phyloP scores from a whole-genome alignment of 2,113 vertebrate genomes.

The Alligator sinensis region DNA sequence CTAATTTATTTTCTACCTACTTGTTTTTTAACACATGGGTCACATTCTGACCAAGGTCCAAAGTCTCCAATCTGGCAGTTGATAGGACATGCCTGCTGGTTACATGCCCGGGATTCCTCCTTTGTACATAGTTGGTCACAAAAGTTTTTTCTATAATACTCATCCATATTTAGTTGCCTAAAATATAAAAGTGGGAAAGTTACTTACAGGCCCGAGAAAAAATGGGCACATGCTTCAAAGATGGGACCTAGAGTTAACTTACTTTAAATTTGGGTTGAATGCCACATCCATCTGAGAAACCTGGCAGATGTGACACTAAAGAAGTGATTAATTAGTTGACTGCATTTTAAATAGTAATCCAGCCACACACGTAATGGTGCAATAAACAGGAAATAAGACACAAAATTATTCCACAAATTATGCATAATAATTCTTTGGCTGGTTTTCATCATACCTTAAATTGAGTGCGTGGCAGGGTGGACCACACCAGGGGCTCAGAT shows the following conservation, averaged over 20 bases:
- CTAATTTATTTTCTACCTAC: slow-evolving; percentile 66
- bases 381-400: too few relatives aligned
- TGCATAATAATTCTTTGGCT: too few relatives aligned
- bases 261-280: neutral
- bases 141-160: slow-evolving; percentile 83
- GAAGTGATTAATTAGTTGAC: too few relatives aligned
- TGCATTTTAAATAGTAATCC: neutral
- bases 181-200: neutral
- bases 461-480: too few relatives aligned
- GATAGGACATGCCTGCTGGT: slow-evolving; percentile 85
- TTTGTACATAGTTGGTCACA: slow-evolving; percentile 82
- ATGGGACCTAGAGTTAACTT: neutral
- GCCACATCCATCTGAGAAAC: neutral
- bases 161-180: slow-evolving; percentile 78
- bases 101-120: slow-evolving; percentile 82
- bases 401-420: too few relatives aligned
- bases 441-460: too few relatives aligned
- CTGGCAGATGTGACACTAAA: neutral
- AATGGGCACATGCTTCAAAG: neutral
- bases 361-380: neutral
- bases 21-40: slow-evolving; percentile 88
- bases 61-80: slow-evolving; percentile 88
- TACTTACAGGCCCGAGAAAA: neutral
- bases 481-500: too few relatives aligned
- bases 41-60: slow-evolving; percentile 90